phyloP scores from a whole-genome alignment of 2,888 invertebrate species.

The Empis livida region DNA sequence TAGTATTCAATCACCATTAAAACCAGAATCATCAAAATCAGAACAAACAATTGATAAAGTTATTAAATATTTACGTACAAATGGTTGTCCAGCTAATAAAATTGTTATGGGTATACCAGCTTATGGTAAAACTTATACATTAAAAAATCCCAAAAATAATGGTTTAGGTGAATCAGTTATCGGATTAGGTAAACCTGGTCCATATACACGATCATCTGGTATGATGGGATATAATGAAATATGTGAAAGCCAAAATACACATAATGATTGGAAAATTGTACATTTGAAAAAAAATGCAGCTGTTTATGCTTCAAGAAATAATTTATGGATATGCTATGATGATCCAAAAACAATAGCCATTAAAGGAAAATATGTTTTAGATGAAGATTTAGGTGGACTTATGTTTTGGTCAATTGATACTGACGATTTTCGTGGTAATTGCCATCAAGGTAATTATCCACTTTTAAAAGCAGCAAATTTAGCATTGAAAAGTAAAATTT shows the following conservation, averaged over 20 bases:
- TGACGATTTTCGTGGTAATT: conserved; percentile 37
- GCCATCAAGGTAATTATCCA: conserved; percentile 26
- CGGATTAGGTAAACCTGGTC: conserved; percentile 17
- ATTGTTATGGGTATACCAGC: conserved; percentile 35
- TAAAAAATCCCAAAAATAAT: conserved; percentile 23
- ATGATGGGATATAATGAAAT: conserved; percentile 20
- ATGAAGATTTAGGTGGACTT: conserved; percentile 35
- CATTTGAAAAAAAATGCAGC: conserved; percentile 20
- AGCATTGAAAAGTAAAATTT: conserved; percentile 5
- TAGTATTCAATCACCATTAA: conserved; percentile 34
- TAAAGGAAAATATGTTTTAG: conserved; percentile 30
- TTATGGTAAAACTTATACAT: conserved; percentile 33
- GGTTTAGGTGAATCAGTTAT: conserved; percentile 23
- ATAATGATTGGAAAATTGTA: conserved; percentile 22
- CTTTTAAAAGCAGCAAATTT: conserved; percentile 27
- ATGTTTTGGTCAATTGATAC: conserved; percentile 43
- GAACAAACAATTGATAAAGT: conserved; percentile 14
- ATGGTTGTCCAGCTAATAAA: conserved; percentile 29
- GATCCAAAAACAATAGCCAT: conserved; percentile 23
- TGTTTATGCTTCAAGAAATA: conserved; percentile 28
- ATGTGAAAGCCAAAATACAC: conserved; percentile 14
- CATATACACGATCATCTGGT: conserved; percentile 18
- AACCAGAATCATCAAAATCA: conserved; percentile 12
- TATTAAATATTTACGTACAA: conserved; percentile 29
- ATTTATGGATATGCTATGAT: conserved; percentile 36